A percentile compares a stretch with the other conserved stretches of the same genome.
phyloP scores from a whole-genome alignment of 1,140 invertebrate genomes.

The Latrodectus geometricus region DNA sequence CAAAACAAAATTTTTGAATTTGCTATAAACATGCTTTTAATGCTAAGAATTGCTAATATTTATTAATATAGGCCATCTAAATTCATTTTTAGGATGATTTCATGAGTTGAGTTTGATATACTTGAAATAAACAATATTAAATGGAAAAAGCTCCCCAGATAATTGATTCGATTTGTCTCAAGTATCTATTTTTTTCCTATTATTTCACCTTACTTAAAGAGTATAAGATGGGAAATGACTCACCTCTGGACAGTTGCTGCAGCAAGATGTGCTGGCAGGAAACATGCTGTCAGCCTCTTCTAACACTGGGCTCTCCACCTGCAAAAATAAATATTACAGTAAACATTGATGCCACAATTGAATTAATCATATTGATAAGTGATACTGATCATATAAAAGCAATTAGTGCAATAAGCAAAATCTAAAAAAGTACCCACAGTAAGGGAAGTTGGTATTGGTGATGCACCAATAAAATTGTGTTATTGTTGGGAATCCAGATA shows the following conservation, averaged over 20 bases:
- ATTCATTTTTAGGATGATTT: too few species aligned
- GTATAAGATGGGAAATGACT: background rate
- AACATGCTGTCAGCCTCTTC: constrained; percentile 50
- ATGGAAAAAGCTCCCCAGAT: too few species aligned
- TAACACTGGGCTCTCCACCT: constrained; percentile 57
- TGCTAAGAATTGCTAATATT: too few species aligned
- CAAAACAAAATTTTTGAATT: too few species aligned
- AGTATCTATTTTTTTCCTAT: too few species aligned
- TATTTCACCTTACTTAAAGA: too few species aligned
- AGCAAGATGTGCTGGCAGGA: constrained; percentile 38
- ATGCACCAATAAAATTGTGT: background rate
- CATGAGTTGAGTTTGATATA: too few species aligned
- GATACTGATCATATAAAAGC: background rate
- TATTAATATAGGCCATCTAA: too few species aligned
- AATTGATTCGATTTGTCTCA: too few species aligned
- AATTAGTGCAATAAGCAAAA: background rate
- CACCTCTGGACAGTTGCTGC: constrained; percentile 52
- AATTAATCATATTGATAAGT: background rate
- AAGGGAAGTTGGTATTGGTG: background rate
- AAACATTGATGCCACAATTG: background rate
- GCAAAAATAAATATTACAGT: background rate
- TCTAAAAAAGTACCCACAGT: background rate
- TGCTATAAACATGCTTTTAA: too few species aligned
- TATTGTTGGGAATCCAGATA: background rate
- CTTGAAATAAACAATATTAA: too few species aligned